Evolutionary conservation across 2,888 invertebrate species (phyloP), one percentile per base, ranked within the genome.

Genomic region (Leistus spinibarbis): DNA sequence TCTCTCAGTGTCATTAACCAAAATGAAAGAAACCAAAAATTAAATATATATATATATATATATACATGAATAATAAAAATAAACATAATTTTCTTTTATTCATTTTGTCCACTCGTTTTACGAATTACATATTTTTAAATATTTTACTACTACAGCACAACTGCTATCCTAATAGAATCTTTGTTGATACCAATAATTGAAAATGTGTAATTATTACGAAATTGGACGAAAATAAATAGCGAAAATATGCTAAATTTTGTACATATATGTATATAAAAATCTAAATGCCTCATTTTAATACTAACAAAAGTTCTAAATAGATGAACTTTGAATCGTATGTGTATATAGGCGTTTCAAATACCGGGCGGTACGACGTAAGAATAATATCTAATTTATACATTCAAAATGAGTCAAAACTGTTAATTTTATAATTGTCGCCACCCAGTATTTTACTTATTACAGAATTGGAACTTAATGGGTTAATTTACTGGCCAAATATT

Each of bases 1-100:
- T 53, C 40, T 53, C 54, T 66, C 66, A 66, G 54, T 66, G 54
- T 53, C 40, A 17, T 64, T 40, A 40, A 40, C 40, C 40, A 40
- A 40, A 40, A 40, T 40, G 40, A 40, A 40, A 40, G 40, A 40
- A 40, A 40, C 40, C 7, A 40, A 40, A 10, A 40, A 40, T 40
- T 40, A 40, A 5, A 40, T 4, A 40, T 40, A 40, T n/a, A n/a
- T n/a, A n/a, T n/a, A n/a, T n/a, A n/a, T n/a, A n/a, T n/a, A n/a
- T n/a, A n/a, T n/a, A n/a, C n/a, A n/a, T n/a, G n/a, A 40, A 40
- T 40, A 40, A 40, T 40, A 7, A 4, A 13, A 13, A 13, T 2
- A 64, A 20, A 9, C 64, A 27, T 22, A 13, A 57, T 57, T 57
- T 57, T 57, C 17, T 57, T 13, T 0, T 10, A 57, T 20, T 57